Percentiles rank a stretch among this genome's conserved stretches.
phyloP scores from a whole-genome alignment of 2,888 invertebrate species.

The Leucoma salicis region DNA sequence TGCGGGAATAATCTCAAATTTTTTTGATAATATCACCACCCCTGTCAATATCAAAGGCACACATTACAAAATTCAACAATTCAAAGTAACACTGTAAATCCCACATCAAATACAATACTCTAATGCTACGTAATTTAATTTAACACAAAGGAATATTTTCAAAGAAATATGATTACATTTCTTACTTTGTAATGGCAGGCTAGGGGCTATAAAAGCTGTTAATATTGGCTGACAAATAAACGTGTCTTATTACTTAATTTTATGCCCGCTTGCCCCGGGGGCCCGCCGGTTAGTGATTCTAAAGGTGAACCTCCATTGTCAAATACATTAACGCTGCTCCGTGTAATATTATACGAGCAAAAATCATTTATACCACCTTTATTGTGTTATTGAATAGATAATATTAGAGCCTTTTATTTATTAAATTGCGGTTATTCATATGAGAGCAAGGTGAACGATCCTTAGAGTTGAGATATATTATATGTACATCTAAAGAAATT shows the following conservation, averaged over 20 bases:
- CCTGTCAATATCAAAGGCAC: neutral
- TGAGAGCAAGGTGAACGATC: too few relatives aligned
- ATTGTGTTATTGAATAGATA: too few relatives aligned
- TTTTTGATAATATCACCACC: too few relatives aligned
- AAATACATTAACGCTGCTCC: too few relatives aligned
- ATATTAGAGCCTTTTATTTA: too few relatives aligned
- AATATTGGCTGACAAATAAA: constrained; percentile 30
- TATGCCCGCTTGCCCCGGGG: constrained; percentile 21
- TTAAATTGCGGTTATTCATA: too few relatives aligned
- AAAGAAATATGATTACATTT: constrained; percentile 13
- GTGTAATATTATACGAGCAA: too few relatives aligned
- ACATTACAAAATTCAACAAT: neutral
- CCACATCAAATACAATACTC: neutral
- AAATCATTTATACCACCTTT: too few relatives aligned
- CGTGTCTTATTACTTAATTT: constrained; percentile 30
- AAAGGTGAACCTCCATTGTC: constrained; percentile 15
- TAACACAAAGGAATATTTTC: constrained; percentile 1
- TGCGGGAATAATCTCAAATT: too few relatives aligned
- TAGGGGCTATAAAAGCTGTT: constrained; percentile 15
- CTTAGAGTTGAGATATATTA: too few relatives aligned
- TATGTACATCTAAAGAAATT: too few relatives aligned
- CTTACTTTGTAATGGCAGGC: constrained; percentile 2
- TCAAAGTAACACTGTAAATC: neutral
- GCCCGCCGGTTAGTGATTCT: constrained; percentile 5
- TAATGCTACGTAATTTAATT: neutral